These are phyloP conservation scores for Panulirus ornatus DNA, from an alignment of 1,140 invertebrate species.

Conservation along the genomic window DNA sequence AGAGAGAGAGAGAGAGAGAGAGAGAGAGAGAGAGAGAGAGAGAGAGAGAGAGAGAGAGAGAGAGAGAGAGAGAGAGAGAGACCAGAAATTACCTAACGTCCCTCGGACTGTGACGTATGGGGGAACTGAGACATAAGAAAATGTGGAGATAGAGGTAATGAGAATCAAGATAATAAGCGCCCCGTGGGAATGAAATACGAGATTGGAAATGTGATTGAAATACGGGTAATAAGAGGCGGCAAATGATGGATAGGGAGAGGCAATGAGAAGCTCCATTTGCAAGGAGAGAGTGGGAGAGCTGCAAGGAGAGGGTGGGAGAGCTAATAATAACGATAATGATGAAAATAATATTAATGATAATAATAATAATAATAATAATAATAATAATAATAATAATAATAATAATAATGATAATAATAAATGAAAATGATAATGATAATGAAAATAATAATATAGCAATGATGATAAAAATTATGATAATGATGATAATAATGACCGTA, in stretches of 20 bases:
- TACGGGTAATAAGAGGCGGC: slow-evolving; percentile 20
- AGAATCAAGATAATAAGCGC: neutral
- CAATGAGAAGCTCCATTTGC: slow-evolving; percentile 34
- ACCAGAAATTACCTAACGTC: neutral
- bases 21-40: neutral
- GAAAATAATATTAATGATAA: neutral
- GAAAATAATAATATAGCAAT: neutral
- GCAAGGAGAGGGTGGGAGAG: neutral
- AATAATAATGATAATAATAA: too few relatives aligned
- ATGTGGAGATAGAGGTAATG: neutral
- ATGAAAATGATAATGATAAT: neutral
- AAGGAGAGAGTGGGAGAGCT: slow-evolving; percentile 22
- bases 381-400: neutral
- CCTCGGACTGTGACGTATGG: neutral
- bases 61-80: neutral
- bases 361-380: neutral
- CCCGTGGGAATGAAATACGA: neutral
- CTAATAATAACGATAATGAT: neutral
- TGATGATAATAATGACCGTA: neutral
- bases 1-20: neutral
- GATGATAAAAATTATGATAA: neutral
- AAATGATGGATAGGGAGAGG: slow-evolving; percentile 28
- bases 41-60: slow-evolving; percentile 1
- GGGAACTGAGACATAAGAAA: neutral
- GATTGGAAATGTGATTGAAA: slow-evolving; percentile 44